Base-by-base conservation (phyloP, 2,113 vertebrate genomes). In the Zapus hudsonius region DNA sequence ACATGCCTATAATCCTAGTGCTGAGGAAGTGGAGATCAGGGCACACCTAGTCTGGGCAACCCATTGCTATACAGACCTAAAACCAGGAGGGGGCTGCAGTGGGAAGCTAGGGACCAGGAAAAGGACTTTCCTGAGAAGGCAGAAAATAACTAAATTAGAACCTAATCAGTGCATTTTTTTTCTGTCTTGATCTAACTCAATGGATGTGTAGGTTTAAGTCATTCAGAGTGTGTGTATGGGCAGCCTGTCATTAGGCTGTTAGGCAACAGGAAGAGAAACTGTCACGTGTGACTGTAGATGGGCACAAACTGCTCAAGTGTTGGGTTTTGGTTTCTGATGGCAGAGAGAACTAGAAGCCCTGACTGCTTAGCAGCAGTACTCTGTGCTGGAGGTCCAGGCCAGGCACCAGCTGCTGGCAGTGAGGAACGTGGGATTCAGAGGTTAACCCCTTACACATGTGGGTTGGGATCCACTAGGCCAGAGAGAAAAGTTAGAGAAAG, bases 121-220 rank as follows among this genome's bases (percentile, higher is more conserved):
- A 0, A 0, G 70, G 81, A 52, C 84, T 93, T 87, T 90, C 69
- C 85, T 27, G 59, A 70, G 79, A 87, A 96, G 82, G 85, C 90
- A 95, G 92, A 88, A 88, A 95, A 66, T 94, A 95, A 94, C 88
- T 91, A 84, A 81, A 73, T 33, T 2, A 8, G 74, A 93, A 84
- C 57, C 57, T n/a, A 52, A 44, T 69, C 74, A 81, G n/a, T 85
- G 74, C 88, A n/a, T 67, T n/a, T 25, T 78, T 89, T 94, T 52
- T 52, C 67, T 69, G 74, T 91, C 78, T 93, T 20, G 40, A 25
- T 93, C 87, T 94, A 64, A 78, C 92, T 93, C 92, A 82, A 73
- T 7, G 40, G 33, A 23, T 44, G 1, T 1, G 55, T 33, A 82
- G 87, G 63, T 27, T 8, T 20, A 52, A 92, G 84, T 33, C 44